Evolutionary conservation across 2,113 vertebrate genomes (phyloP).

Genomic region (Nothoprocta perdicaria): DNA sequence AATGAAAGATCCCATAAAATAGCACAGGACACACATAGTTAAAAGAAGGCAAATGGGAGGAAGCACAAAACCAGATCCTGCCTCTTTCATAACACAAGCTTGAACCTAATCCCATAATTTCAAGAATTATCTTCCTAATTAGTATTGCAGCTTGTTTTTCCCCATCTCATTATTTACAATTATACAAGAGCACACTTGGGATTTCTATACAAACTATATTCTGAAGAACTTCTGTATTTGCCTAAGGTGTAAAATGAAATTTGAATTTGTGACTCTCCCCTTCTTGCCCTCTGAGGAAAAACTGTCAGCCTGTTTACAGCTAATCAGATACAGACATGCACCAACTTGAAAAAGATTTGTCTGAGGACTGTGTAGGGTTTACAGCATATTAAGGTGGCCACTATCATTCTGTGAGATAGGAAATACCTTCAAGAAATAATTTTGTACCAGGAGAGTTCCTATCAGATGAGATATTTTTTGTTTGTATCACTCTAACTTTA

Average conservation of each 20-base stretch:
- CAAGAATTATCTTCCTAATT: not conserved
- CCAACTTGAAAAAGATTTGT: constrained; percentile 22
- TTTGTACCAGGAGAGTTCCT: constrained; percentile 30
- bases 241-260: constrained; percentile 3
- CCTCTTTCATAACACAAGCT: not conserved
- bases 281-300: constrained; percentile 12
- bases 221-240: not conserved
- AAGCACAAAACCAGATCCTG: constrained; percentile 1
- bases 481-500: constrained; percentile 26
- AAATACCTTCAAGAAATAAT: constrained; percentile 44
- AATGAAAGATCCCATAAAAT: not conserved
- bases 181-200: not conserved
- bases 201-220: constrained; percentile 1
- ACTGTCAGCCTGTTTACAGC: constrained; percentile 12
- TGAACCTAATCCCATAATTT: not conserved
- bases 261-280: not conserved
- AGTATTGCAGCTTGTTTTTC: not conserved
- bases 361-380: not conserved
- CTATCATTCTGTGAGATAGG: not conserved
- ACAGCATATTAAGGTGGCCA: not conserved
- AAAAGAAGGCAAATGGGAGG: not conserved
- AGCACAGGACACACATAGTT: not conserved
- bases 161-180: constrained; percentile 1
- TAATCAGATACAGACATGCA: constrained; percentile 1
- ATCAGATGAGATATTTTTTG: constrained; percentile 16